phyloP scores from a whole-genome alignment of 2,888 invertebrate genomes.

The Tyria jacobaeae region DNA sequence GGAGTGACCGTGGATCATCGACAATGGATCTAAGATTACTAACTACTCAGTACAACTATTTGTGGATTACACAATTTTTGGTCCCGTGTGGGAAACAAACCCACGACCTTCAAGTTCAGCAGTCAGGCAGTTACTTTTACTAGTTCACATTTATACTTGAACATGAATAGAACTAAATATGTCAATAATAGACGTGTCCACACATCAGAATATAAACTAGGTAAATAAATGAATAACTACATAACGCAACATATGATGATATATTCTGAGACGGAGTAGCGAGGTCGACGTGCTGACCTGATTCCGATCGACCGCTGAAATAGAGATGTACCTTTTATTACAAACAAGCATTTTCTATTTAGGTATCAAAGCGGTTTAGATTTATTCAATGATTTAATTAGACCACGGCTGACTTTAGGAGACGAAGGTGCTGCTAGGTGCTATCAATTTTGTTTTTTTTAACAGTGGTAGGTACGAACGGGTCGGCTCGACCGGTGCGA shows the following conservation, averaged over 20 bases:
- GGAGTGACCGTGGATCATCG: too few species aligned
- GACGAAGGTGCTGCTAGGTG: background rate
- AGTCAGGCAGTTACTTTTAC: too few species aligned
- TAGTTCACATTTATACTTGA: too few species aligned
- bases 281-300: constrained; percentile 50
- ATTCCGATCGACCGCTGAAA: constrained; percentile 48
- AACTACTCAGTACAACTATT: too few species aligned
- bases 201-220: constrained; percentile 4
- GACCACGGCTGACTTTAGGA: background rate
- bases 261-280: constrained; percentile 35
- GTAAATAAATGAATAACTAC: constrained; percentile 30
- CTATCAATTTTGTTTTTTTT: too few species aligned
- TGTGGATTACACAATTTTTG: too few species aligned
- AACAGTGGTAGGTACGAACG: too few species aligned
- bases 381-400: background rate
- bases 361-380: background rate
- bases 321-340: constrained; percentile 44
- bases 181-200: background rate
- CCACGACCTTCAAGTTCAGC: too few species aligned
- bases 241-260: constrained; percentile 25
- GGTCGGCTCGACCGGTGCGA: too few species aligned
- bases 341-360: constrained; percentile 29
- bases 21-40: too few species aligned
- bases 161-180: constrained; percentile 3
- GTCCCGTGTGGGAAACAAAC: too few species aligned